Evolutionary conservation across 2,888 invertebrate genomes (phyloP).

Genomic region (Cantharis flavilabris): DNA sequence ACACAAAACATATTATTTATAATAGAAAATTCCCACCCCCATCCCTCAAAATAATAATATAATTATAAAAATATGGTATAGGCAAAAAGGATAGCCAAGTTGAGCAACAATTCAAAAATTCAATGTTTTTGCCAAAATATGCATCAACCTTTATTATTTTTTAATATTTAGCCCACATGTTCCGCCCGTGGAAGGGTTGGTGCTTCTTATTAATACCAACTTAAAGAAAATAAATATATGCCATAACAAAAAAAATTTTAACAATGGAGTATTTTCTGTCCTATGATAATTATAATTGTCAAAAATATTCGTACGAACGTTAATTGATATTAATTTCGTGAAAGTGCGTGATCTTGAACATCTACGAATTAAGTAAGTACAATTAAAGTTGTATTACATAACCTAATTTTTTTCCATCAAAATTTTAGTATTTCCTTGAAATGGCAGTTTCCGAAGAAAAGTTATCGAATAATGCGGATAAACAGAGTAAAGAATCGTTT

Average conservation of each 20-base stretch:
- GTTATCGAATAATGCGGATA: slow-evolving; percentile 21
- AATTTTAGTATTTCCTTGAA: background rate
- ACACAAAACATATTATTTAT: too few species aligned
- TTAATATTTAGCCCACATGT: too few species aligned
- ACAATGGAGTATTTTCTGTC: background rate
- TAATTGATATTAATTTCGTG: background rate
- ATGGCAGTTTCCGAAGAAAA: slow-evolving; percentile 32
- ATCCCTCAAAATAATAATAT: too few species aligned
- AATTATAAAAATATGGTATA: too few species aligned
- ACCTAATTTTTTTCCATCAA: background rate
- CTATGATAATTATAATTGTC: background rate
- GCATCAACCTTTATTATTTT: too few species aligned
- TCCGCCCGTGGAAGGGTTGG: too few species aligned
- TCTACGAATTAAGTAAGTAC: background rate
- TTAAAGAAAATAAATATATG: background rate
- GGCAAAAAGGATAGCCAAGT: too few species aligned
- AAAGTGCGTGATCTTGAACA: background rate
- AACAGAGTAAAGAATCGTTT: slow-evolving; percentile 20
- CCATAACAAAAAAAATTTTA: background rate
- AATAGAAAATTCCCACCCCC: too few species aligned
- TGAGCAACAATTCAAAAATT: too few species aligned
- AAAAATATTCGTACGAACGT: background rate
- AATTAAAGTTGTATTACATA: background rate
- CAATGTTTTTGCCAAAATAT: too few species aligned
- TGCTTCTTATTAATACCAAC: background rate